phyloP scores from a whole-genome alignment of 2,888 invertebrate genomes.

The Mycogona germanica region DNA sequence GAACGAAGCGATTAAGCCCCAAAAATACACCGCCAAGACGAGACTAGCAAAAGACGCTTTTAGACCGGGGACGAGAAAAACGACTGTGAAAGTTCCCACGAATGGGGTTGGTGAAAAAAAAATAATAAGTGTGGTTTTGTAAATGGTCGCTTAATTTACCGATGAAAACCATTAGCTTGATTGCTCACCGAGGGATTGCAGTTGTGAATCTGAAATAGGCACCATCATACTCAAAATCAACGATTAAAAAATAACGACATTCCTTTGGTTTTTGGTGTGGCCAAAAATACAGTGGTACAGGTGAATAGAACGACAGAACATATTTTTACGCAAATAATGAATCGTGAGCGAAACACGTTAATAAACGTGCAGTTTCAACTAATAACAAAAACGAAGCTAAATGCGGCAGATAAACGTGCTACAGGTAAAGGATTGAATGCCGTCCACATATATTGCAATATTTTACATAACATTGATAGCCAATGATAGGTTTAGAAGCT shows the following conservation, averaged over 20 bases:
- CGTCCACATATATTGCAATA: too few species aligned
- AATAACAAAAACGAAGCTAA: neutral
- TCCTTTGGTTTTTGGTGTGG: conserved; percentile 19
- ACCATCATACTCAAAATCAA: conserved; percentile 6
- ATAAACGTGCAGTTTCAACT: too few species aligned
- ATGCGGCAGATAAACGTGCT: neutral
- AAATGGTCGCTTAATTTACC: conserved; percentile 43
- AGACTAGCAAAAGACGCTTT: neutral
- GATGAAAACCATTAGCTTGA: conserved; percentile 91
- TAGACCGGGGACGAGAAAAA: neutral
- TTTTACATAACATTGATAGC: too few species aligned
- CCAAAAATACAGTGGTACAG: neutral
- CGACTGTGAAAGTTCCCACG: neutral
- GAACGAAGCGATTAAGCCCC: neutral
- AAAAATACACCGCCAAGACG: neutral
- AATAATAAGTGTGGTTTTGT: neutral
- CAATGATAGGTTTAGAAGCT: too few species aligned
- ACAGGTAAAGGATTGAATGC: neutral
- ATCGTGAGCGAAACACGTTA: too few species aligned
- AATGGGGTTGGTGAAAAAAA: neutral
- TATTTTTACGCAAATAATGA: neutral
- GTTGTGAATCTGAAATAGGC: conserved; percentile 67
- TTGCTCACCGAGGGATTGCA: conserved; percentile 90
- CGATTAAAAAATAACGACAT: conserved; percentile 18
- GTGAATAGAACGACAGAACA: conserved; percentile 1